Percentiles rank a stretch among this genome's conserved stretches.
These are phyloP conservation scores for Pseudopodoces humilis DNA, from an alignment of 2,113 vertebrate genomes.

Conservation along the genomic window DNA sequence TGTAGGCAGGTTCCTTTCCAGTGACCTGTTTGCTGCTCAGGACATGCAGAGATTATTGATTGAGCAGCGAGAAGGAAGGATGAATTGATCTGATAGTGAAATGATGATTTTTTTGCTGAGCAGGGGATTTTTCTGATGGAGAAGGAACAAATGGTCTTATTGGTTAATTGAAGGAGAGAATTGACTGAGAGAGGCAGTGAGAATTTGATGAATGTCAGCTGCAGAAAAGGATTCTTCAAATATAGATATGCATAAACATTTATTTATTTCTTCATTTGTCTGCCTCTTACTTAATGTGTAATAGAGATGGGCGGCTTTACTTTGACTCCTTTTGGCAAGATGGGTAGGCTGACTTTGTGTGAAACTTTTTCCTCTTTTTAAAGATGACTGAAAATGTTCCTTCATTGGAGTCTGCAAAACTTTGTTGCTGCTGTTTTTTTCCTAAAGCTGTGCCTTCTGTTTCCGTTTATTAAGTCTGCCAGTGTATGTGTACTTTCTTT, in stretches of 20 bases:
- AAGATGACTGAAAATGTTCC: background rate
- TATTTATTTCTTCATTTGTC: background rate
- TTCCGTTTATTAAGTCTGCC: background rate
- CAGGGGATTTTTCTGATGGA: background rate
- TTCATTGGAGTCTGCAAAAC: background rate
- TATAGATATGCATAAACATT: background rate
- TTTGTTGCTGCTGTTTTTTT: background rate
- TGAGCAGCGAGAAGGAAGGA: background rate
- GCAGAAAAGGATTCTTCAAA: background rate
- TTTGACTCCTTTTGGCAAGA: background rate
- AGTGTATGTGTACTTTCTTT: background rate
- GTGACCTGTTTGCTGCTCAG: background rate
- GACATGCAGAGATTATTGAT: background rate
- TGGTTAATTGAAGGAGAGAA: slow-evolving; percentile 37
- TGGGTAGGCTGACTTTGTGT: background rate
- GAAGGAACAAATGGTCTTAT: slow-evolving; percentile 43
- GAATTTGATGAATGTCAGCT: background rate
- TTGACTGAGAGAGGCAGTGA: background rate
- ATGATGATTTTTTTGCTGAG: slow-evolving; percentile 40
- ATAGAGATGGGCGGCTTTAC: background rate
- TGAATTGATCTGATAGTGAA: slow-evolving; percentile 42
- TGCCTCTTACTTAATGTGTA: background rate
- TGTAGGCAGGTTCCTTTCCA: background rate
- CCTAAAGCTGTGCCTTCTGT: background rate
- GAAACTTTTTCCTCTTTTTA: background rate